phyloP scores from a whole-genome alignment of 2,888 invertebrate species.

The Trachelus tabidus region DNA sequence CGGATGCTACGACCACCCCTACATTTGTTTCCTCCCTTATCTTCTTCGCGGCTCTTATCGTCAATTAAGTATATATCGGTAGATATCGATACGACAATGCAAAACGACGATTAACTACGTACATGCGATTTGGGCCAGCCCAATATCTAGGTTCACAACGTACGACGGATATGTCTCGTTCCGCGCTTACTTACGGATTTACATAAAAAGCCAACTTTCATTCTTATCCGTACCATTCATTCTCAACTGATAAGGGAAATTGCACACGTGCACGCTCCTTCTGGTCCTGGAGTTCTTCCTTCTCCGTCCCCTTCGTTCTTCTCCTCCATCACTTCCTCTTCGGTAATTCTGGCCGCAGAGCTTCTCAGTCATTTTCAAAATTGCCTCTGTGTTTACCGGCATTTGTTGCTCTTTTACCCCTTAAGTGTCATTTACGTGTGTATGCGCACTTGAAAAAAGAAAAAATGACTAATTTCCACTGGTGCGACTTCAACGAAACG shows the following conservation, averaged over 20 bases:
- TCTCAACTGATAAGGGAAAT: neutral
- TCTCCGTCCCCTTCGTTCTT: too few species aligned
- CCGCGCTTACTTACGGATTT: neutral
- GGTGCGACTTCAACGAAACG: too few species aligned
- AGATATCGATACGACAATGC: neutral
- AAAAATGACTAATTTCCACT: too few species aligned
- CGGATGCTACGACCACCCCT: neutral
- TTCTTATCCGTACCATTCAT: neutral
- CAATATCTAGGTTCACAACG: conserved; percentile 19
- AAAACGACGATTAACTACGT: conserved; percentile 14
- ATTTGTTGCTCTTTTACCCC: neutral
- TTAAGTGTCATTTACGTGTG: neutral
- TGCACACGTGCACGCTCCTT: too few species aligned
- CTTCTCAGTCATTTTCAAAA: neutral
- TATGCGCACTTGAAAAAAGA: too few species aligned
- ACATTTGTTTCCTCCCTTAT: neutral
- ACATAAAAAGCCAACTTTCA: conserved; percentile 1
- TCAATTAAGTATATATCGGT: neutral
- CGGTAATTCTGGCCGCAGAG: too few species aligned
- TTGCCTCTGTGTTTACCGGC: neutral
- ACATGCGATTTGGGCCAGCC: conserved; percentile 23
- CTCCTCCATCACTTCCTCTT: too few species aligned
- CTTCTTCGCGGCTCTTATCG: neutral
- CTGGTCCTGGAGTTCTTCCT: too few species aligned
- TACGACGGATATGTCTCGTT: conserved; percentile 1